Evolutionary conservation across 2,888 invertebrate genomes (phyloP), one percentile per base, ranked within the genome.

Genomic region (Melieria crassipennis): DNA sequence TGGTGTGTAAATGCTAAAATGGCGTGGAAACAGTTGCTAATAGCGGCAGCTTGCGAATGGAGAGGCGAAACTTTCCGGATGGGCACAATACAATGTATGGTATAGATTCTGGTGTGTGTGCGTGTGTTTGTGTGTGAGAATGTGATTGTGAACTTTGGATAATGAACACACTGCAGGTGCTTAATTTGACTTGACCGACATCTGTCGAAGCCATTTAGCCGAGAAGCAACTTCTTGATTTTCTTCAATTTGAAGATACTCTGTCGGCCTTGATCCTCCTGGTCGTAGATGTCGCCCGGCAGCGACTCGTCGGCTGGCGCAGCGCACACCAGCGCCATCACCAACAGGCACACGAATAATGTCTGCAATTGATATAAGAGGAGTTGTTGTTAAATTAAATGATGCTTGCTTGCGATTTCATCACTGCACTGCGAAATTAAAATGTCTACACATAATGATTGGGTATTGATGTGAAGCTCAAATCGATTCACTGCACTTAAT

Each of bases 221-320:
- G 71, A 86, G 79, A 45, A 84, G 80, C 70, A 86, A 74, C 77
- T 86, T 86, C 77, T 86, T 85, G 72, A 86, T 77, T 79, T 86
- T 86, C 79, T 86, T 85, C 73, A 86, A 78, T 79, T 86, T 86
- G 75, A 86, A 86, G 69, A 86, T 80, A 43, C 84, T 78, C 71
- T 83, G 82, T 7, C 82, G 79, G 74, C 83, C 82, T 76, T 86
- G 80, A n/a, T 84, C 76, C 56, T 82, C 79, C 47, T 80, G 79
- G 68, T 78, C 76, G 65, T 82, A 81, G 56, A 85, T 77, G 69
- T 85, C 85, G 16, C 79, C 85, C 11, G 78, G 77, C 43, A 83
- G 68, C 5, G 84, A 76, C 72, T 84, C 84, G 71, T 86, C 86
- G 46, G 82, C 76, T 56, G 86, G 86, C 58, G 81, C 80, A 7